Conservation (phyloP, 2,888 invertebrate genomes). For the Drosophila gaucha region DNA sequence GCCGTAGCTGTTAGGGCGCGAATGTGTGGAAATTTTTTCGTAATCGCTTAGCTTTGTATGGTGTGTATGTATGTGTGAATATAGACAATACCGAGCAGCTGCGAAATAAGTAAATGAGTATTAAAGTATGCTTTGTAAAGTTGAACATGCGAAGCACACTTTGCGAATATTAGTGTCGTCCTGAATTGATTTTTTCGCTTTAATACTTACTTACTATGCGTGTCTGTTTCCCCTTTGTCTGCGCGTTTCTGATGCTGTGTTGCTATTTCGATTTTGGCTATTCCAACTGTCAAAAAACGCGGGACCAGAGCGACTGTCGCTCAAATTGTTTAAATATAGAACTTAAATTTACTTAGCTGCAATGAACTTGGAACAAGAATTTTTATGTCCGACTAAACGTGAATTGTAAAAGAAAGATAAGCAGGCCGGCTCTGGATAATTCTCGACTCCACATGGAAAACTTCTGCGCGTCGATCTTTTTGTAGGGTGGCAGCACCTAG, state of each 20-base stretch:
- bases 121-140: conserved; percentile 1
- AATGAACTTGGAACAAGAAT: conserved; percentile 37
- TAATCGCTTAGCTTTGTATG: conserved; percentile 59
- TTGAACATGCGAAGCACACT: neutral
- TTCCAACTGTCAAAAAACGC: conserved; percentile 47
- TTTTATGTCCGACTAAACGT: conserved; percentile 43
- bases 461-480: conserved; percentile 42
- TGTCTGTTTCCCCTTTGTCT: conserved; percentile 52
- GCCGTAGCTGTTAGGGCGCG: conserved; percentile 43
- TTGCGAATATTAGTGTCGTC: conserved; percentile 7
- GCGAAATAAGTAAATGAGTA: conserved; percentile 18
- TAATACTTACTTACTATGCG: conserved; percentile 45
- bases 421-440: conserved; percentile 53
- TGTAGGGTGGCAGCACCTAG: conserved; percentile 35
- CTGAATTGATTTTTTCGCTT: conserved; percentile 50
- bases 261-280: conserved; percentile 47
- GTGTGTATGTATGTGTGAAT: conserved; percentile 34
- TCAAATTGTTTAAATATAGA: conserved; percentile 16
- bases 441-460: conserved; percentile 59
- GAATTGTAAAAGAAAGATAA: conserved; percentile 54
- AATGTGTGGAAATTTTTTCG: conserved; percentile 63
- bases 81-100: conserved; percentile 52
- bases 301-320: conserved; percentile 13
- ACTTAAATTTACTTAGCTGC: conserved; percentile 26
- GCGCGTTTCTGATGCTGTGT: conserved; percentile 50